A percentile compares a stretch with the other conserved stretches of the same genome.
Conservation (phyloP, 2,888 invertebrate species). For the Lithophane semibrunnea region DNA sequence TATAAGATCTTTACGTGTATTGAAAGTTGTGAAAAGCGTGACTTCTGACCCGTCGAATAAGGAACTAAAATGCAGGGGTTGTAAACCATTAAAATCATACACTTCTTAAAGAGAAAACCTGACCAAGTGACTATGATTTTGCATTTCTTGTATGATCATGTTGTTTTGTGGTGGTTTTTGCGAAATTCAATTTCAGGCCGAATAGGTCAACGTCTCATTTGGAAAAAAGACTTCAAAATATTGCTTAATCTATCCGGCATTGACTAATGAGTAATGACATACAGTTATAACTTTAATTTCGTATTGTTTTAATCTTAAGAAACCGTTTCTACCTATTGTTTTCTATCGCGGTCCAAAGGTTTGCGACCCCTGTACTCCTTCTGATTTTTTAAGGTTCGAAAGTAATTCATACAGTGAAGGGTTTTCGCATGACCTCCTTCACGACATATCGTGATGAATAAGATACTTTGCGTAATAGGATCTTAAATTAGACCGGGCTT, state of each 20-base stretch:
- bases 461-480: slow-evolving; percentile 32
- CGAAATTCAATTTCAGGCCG: background rate
- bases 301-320: background rate
- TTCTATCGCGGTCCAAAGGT: background rate
- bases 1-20: slow-evolving; percentile 42
- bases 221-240: background rate
- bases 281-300: background rate
- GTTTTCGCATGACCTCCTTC: slow-evolving; percentile 25
- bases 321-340: background rate
- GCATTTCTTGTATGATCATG: background rate
- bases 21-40: slow-evolving; percentile 43
- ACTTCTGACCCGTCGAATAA: slow-evolving; percentile 16
- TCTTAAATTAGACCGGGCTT: slow-evolving; percentile 24
- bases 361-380: slow-evolving; percentile 19
- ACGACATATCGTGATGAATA: slow-evolving; percentile 32
- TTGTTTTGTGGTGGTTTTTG: background rate
- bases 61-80: slow-evolving; percentile 24
- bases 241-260: background rate
- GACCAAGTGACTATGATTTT: background rate
- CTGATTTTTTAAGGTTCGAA: slow-evolving; percentile 42
- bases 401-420: slow-evolving; percentile 44
- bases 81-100: slow-evolving; percentile 1
- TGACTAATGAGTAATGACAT: background rate
- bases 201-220: background rate
- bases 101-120: background rate